These are phyloP conservation scores for Mycalesis mineus DNA, from an alignment of 2,888 invertebrate species.

Conservation along the genomic window DNA sequence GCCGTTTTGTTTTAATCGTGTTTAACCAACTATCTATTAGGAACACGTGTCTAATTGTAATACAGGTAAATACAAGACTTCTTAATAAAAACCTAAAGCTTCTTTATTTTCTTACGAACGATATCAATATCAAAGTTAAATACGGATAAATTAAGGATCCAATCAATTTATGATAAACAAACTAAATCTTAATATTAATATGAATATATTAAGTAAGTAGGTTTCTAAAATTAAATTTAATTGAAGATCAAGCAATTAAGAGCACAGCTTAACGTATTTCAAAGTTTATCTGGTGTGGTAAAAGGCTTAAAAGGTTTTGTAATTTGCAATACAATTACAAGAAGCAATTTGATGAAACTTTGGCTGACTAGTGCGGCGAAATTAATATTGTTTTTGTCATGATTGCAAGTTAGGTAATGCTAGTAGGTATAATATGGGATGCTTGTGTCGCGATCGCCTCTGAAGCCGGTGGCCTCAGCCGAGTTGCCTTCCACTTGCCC, in stretches of 20 bases:
- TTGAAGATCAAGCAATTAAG: background rate
- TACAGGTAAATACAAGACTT: background rate
- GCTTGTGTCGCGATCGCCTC: slow-evolving; percentile 61
- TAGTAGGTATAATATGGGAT: slow-evolving; percentile 60
- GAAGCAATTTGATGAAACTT: slow-evolving; percentile 35
- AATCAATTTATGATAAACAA: too few relatives aligned
- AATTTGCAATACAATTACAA: slow-evolving; percentile 18
- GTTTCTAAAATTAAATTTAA: background rate
- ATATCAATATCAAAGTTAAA: too few relatives aligned
- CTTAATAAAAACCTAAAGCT: background rate
- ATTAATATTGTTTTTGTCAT: slow-evolving; percentile 66
- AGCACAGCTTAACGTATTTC: background rate
- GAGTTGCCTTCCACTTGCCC: slow-evolving; percentile 61
- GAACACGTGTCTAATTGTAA: too few relatives aligned
- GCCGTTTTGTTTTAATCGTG: background rate
- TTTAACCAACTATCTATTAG: too few relatives aligned
- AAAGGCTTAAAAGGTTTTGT: slow-evolving; percentile 10
- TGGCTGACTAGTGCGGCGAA: slow-evolving; percentile 48
- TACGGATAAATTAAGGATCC: background rate
- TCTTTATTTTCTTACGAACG: too few relatives aligned
- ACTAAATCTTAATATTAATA: too few relatives aligned
- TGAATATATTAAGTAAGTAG: too few relatives aligned
- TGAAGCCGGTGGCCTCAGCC: slow-evolving; percentile 65
- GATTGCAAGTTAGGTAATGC: slow-evolving; percentile 60
- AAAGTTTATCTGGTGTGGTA: background rate